Evolutionary conservation across 1,140 invertebrate species (phyloP).

Genomic region (Stegodyphus mimosarum): DNA sequence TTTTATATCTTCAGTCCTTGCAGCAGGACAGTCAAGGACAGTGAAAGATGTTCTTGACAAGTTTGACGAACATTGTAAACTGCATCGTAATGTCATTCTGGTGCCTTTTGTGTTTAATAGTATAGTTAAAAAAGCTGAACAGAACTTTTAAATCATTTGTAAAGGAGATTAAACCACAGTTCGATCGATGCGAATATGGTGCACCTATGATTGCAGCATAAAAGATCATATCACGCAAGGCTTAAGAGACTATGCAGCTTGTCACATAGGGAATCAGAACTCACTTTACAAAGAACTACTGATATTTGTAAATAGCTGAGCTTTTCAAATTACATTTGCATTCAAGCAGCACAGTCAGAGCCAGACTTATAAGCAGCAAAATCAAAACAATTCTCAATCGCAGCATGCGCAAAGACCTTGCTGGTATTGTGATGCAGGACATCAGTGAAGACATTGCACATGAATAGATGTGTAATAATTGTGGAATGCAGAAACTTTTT

Average conservation of each 20-base stretch:
- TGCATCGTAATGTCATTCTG: background rate
- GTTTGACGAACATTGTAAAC: background rate
- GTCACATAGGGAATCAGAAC: too few relatives aligned
- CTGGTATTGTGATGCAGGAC: background rate
- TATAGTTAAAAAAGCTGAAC: too few relatives aligned
- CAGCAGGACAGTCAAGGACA: background rate
- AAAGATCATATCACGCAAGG: too few relatives aligned
- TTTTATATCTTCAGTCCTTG: too few relatives aligned
- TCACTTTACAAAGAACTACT: too few relatives aligned
- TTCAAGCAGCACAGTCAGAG: background rate
- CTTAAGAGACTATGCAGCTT: too few relatives aligned
- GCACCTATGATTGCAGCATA: too few relatives aligned
- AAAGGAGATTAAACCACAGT: too few relatives aligned
- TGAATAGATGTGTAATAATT: background rate
- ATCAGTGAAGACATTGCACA: background rate
- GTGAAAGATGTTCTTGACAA: background rate
- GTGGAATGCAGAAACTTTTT: background rate
- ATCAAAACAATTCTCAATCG: background rate
- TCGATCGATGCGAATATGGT: too few relatives aligned
- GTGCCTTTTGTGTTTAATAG: too few relatives aligned
- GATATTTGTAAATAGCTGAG: background rate
- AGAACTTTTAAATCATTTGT: too few relatives aligned
- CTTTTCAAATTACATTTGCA: background rate
- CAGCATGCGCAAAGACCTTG: background rate
- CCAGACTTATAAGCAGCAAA: background rate